These are phyloP conservation scores for Grammomys surdaster DNA, from an alignment of 2,113 vertebrate genomes.

Conservation along the genomic window DNA sequence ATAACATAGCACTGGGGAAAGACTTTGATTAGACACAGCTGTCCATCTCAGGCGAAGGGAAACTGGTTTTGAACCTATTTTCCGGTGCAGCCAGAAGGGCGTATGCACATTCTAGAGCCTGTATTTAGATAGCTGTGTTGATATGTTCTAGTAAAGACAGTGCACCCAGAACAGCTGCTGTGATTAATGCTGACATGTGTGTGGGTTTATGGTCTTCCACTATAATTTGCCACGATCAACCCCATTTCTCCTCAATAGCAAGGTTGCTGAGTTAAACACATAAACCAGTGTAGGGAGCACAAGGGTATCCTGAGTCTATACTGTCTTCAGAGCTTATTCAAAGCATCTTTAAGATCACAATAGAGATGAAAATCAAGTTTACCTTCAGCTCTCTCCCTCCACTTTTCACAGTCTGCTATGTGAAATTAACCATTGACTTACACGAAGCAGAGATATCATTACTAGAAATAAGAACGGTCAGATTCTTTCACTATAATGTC, in stretches of 20 bases:
- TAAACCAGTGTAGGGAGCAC: background rate
- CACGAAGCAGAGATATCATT: background rate
- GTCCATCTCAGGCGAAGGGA: background rate
- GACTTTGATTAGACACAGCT: background rate
- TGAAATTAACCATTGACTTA: background rate
- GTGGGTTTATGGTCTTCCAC: background rate
- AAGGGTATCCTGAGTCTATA: background rate
- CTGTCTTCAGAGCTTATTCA: background rate
- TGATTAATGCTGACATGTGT: background rate
- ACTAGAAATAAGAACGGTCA: conserved; percentile 36
- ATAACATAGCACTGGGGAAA: background rate
- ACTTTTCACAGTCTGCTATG: background rate
- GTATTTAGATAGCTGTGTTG: background rate
- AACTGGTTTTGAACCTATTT: conserved; percentile 25
- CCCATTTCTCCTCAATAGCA: background rate
- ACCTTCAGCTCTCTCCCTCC: background rate
- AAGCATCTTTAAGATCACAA: conserved; percentile 8
- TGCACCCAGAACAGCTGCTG: background rate
- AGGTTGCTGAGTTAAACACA: background rate
- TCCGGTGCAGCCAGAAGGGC: background rate
- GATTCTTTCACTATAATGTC: background rate
- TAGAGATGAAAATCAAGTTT: conserved; percentile 3
- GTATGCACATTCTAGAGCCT: background rate
- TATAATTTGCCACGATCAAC: background rate
- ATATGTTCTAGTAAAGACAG: background rate